Percentiles rank a stretch among this genome's conserved stretches.
Evolutionary conservation across 2,888 invertebrate genomes (phyloP).

Genomic region (Dynastes maya): DNA sequence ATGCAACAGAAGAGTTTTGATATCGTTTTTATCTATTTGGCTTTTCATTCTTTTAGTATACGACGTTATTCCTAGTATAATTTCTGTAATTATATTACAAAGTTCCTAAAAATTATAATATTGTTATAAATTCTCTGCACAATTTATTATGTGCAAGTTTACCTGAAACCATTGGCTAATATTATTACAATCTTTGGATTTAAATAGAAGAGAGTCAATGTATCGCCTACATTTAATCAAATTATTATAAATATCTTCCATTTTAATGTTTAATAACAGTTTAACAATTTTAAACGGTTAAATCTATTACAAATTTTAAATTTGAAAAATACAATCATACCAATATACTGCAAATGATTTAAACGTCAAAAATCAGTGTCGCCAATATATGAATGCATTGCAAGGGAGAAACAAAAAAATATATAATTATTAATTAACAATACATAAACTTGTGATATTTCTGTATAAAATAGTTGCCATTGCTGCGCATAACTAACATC

Average conservation of each 20-base stretch:
- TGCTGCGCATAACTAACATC: no score
- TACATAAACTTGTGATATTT: no score
- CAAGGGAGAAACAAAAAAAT: no score
- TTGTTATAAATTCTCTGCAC: slow-evolving; percentile 4
- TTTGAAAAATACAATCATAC: neutral
- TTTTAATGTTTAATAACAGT: neutral
- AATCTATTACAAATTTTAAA: neutral
- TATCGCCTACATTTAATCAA: slow-evolving; percentile 10
- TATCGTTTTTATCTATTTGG: slow-evolving; percentile 18
- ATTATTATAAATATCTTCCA: slow-evolving; percentile 15
- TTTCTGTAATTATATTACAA: slow-evolving; percentile 16
- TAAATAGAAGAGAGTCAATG: slow-evolving; percentile 3
- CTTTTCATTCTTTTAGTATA: neutral
- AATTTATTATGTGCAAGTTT: neutral
- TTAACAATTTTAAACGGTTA: neutral
- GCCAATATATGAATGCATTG: no score
- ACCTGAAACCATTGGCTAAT: slow-evolving; percentile 24
- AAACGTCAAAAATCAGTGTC: no score
- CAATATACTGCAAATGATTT: no score
- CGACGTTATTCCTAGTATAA: slow-evolving; percentile 10
- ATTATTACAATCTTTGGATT: neutral
- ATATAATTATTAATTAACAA: no score
- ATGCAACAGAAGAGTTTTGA: slow-evolving; percentile 33
- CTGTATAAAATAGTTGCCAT: no score
- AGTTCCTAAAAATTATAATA: slow-evolving; percentile 16